These are phyloP conservation scores for Xestia sexstrigata DNA, from an alignment of 2,888 invertebrate species.

Conservation along the genomic window DNA sequence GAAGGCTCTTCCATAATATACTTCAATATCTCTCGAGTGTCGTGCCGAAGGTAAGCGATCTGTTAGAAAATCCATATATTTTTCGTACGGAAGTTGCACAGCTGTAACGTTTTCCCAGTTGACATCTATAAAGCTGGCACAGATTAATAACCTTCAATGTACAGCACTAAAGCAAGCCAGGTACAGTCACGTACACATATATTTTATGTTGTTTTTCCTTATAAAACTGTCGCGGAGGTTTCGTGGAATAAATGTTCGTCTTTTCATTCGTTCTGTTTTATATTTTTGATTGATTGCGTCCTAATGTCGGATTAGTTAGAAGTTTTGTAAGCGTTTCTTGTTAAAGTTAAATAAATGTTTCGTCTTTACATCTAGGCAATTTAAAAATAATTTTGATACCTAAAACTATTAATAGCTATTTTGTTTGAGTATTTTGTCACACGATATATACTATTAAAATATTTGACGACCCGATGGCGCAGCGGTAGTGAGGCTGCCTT, in stretches of 20 bases:
- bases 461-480: too few species aligned
- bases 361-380: not conserved
- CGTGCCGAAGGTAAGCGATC: constrained; percentile 18
- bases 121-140: constrained; percentile 54
- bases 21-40: constrained; percentile 17
- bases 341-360: constrained; percentile 37
- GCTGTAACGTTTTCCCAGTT: constrained; percentile 48
- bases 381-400: constrained; percentile 3
- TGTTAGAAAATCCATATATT: constrained; percentile 40
- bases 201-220: constrained; percentile 59
- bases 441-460: not conserved
- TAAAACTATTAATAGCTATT: not conserved
- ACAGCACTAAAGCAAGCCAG: constrained; percentile 58
- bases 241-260: constrained; percentile 66
- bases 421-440: not conserved
- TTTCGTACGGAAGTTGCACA: constrained; percentile 46
- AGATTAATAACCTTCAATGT: constrained; percentile 62
- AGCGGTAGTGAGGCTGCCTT: too few species aligned
- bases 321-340: constrained; percentile 50
- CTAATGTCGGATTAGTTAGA: constrained; percentile 77
- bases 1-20: constrained; percentile 14
- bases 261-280: constrained; percentile 69
- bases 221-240: constrained; percentile 62
- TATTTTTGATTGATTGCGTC: constrained; percentile 80
- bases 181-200: constrained; percentile 59